Base-by-base conservation (phyloP, 1,140 invertebrate genomes). In the Phthorimaea operculella region DNA sequence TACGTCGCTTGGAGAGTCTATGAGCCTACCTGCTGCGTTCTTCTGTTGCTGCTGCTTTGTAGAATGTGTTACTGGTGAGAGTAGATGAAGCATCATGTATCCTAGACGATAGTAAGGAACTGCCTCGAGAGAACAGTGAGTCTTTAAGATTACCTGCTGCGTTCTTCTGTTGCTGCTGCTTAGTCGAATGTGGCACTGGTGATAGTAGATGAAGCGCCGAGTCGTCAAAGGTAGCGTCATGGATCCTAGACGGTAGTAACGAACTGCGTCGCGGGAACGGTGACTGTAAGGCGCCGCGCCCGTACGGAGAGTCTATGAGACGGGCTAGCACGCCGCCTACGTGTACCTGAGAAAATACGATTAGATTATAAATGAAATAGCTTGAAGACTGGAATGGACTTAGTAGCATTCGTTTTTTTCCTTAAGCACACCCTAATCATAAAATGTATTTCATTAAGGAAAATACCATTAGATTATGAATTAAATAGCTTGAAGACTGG, bases 261-360 rank as follows among this genome's bases (percentile, higher is more conserved):
- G 91, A 92, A 54, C 89, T 90, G 44, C 90, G 77, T 39, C 89
- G 87, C 15, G 89, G 91, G 79, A 89, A 91, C 10, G 88, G 89
- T 0, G 90, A 89, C 42, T 86, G 70, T 64, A 90, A 83, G 60
- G 89, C 79, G 21, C 74, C 67, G 11, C 78, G 74, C 50, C 79
- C 90, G 68, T 88, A 92, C 44, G 89, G 89, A 1, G 87, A 89
- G 33, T 88, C 88, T 21, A 87, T 87, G 44, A 89, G 83, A 55
- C 87, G 87, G 0, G 90, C 85, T 16, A 93, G 81, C 14, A 93
- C 87, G 15, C 92, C 91, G 2, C 91, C 90, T 48, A 96, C 90
- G 72, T 96, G 92, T 16, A 97, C 87, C 80, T 83, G 47, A 39
- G 10, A 39, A 39, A 39, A 28, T 28, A 28, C 21, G 21, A 4